Evolutionary conservation across 2,888 invertebrate genomes (phyloP).

Genomic region (Pandemis corylana): DNA sequence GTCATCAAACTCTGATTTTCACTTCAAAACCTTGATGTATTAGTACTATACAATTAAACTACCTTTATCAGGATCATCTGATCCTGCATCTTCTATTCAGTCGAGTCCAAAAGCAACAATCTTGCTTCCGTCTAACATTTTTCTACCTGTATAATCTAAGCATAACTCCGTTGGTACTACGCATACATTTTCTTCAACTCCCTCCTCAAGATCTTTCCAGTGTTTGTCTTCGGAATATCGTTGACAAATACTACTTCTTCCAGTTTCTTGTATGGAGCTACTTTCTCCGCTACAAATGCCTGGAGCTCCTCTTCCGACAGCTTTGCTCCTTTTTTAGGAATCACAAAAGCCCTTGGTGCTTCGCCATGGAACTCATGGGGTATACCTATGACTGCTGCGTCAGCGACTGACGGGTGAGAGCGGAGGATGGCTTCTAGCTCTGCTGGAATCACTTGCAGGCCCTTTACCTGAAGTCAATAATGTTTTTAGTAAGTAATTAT

Average conservation of each 20-base stretch:
- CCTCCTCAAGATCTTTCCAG: slow-evolving; percentile 92
- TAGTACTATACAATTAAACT: not conserved
- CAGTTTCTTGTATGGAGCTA: slow-evolving; percentile 91
- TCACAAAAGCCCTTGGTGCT: slow-evolving; percentile 91
- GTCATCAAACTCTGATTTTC: not conserved
- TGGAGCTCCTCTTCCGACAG: slow-evolving; percentile 77
- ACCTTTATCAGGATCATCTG: not conserved
- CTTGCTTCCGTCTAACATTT: not conserved
- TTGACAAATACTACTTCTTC: slow-evolving; percentile 87
- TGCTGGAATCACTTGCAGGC: slow-evolving; percentile 94
- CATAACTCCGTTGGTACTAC: slow-evolving; percentile 44
- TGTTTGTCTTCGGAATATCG: slow-evolving; percentile 90
- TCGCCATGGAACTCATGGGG: slow-evolving; percentile 90
- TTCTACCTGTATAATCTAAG: not conserved
- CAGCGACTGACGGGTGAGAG: slow-evolving; percentile 89
- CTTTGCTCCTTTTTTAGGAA: slow-evolving; percentile 79
- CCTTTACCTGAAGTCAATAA: slow-evolving; percentile 82
- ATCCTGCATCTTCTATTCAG: not conserved
- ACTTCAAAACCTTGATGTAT: not conserved
- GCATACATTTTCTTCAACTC: slow-evolving; percentile 84
- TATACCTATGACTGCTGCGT: slow-evolving; percentile 94
- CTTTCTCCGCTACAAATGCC: slow-evolving; percentile 87
- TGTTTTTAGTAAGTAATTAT: not conserved
- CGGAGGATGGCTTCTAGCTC: slow-evolving; percentile 92
- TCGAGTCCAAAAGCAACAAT: not conserved